Base-by-base conservation (phyloP, 1,140 invertebrate species). In the Brachionus rotundiformis region DNA sequence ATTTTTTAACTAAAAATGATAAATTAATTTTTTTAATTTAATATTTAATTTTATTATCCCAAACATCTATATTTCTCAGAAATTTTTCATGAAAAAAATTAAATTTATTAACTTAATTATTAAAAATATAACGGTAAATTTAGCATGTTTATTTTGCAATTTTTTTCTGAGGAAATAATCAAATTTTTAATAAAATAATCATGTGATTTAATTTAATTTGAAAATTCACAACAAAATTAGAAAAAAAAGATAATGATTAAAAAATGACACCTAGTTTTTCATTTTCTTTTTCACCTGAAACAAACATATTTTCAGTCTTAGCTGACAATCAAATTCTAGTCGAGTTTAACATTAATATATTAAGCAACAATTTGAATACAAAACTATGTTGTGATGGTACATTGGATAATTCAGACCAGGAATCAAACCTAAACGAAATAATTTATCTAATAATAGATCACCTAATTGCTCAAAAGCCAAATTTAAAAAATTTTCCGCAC, bases 371-470 rank as follows among this genome's bases (percentile, higher is more conserved):
- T 7, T 16, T 73, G 1, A 73, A 47, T 25, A 25, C 41, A 23
- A 73, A 23, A 63, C 25, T 63, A 13, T 63, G 25, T 29, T 27
- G 5, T 7, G 29, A 68, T 68, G 11, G 7, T 6, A 10, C 11
- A 19, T n/a, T 11, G 6, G 16, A 68, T 8, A 19, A n/a, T 6
- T 8, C 47, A 16, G 47, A 54, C 19, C 61, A 23, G 11, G 68
- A 73, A 25, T 23, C 68, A 73, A 73, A 73, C 19, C n/a, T 44
- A 44, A 44, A 73, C 39, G 68, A 73, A 73, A n/a, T 73, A 1
- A 44, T 73, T 11, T 44, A 44, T 27, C 25, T 73, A 25, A 73
- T 73, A 27, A 73, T 73, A 11, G 68, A 73, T 73, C 36, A 73
- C 27, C 3, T 27, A 47, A 73, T 1, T n/a, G 41, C 25, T 16